Base-by-base conservation (phyloP, 2,888 invertebrate species). In the Volucella zonaria region DNA sequence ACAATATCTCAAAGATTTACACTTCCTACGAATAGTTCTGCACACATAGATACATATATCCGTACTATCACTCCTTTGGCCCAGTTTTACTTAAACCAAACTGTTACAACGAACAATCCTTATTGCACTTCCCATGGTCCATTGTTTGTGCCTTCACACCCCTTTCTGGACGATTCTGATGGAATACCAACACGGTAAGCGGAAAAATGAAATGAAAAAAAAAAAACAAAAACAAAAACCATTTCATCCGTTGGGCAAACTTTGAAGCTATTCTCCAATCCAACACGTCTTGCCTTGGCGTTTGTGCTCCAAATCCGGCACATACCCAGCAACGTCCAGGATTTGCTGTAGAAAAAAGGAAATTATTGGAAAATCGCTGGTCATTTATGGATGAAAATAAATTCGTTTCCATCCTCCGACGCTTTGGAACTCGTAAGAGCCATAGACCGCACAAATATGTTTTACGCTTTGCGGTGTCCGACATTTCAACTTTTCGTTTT, bases 301-400 rank as follows among this genome's bases (percentile, higher is more conserved):
- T 23, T 23, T 54, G 67, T 18, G 54, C 42, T n/a, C 15, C 11
- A 49, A 43, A 56, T 42, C 40, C 58, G 49, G 11, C 52, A 59
- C 54, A 42, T 49, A 47, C 23, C 62, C 51, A 6, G 52, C 40
- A 31, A 31, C 31, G 6, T 31, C 12, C 31, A 49, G 40, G 49
- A 51, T 23, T 23, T 49, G 18, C 14, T n/a, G 18, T 58, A 31
- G 61, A 56, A 49, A 77, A 62, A 52, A 59, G 49, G 79, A 83
- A 82, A 78, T 74, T 67, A 82, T 82, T 83, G 82, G 82, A 79
- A 83, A 83, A 79, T 79, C 74, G 79, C 54, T 79, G 82, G 82
- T 83, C 82, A 83, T 79, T 79, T 79, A 75, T 75, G 64, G 64
- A 73, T 79, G 68, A 59, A 79, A 75, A 83, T 83, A 83, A 78